A percentile compares a stretch with the other conserved stretches of the same genome.
Evolutionary conservation across 2,888 invertebrate genomes (phyloP).

Genomic region (Cryptocephalus moraei): DNA sequence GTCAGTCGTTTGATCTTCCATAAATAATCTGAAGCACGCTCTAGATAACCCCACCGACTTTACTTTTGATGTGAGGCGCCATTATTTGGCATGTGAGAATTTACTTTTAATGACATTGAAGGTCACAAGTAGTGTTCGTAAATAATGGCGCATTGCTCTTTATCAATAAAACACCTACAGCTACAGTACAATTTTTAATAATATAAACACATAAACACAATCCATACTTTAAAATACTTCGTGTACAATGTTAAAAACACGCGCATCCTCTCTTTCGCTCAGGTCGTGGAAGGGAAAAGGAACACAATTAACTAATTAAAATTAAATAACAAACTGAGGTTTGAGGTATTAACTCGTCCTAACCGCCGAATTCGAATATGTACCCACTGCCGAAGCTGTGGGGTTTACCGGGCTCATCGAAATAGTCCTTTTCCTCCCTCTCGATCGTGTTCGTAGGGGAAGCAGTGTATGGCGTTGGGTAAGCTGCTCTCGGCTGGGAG

Average conservation of each 20-base stretch:
- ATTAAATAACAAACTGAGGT: constrained; percentile 1
- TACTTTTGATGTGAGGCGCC: too few species aligned
- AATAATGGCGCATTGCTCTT: too few species aligned
- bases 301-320: background rate
- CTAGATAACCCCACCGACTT: too few species aligned
- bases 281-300: background rate
- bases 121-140: too few species aligned
- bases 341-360: constrained; percentile 9
- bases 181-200: background rate
- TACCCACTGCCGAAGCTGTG: constrained; percentile 53
- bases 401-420: constrained; percentile 39
- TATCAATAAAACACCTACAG: background rate
- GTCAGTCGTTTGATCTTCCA: too few species aligned
- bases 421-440: constrained; percentile 27
- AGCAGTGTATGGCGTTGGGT: constrained; percentile 7
- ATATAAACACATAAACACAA: too few species aligned
- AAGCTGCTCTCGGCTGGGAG: constrained; percentile 9
- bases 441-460: constrained; percentile 15
- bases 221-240: too few species aligned
- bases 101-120: too few species aligned
- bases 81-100: too few species aligned
- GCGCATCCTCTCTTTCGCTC: too few species aligned
- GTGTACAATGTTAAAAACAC: too few species aligned
- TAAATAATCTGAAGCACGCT: too few species aligned
- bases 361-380: constrained; percentile 51